Evolutionary conservation across 2,113 vertebrate species (phyloP).

Genomic region (Gopherus flavomarginatus): DNA sequence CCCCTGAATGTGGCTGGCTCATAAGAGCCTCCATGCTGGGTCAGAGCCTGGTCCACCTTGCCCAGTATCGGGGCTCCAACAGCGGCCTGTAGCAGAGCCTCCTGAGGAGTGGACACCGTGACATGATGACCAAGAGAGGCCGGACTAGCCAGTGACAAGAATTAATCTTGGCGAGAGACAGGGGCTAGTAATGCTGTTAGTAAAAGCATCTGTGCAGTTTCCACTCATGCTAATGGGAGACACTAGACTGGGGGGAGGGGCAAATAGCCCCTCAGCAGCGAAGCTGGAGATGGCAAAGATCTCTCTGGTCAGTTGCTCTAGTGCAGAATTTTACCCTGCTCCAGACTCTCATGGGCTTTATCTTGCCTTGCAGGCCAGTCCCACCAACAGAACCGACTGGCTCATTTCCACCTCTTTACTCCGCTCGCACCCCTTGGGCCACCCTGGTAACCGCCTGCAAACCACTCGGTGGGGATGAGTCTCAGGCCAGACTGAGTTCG

Average conservation of each 20-base stretch:
- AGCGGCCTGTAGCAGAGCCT: not conserved
- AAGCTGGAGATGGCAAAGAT: not conserved
- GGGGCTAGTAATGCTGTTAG: too few species aligned
- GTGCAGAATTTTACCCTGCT: not conserved
- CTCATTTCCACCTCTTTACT: not conserved
- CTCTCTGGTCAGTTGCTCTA: not conserved
- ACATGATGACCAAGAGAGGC: not conserved
- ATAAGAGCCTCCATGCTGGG: not conserved
- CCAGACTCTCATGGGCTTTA: not conserved
- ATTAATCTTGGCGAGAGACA: not conserved
- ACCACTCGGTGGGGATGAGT: not conserved
- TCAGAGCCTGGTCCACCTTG: not conserved
- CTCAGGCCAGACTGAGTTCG: not conserved
- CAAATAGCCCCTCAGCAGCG: not conserved
- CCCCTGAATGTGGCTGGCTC: not conserved
- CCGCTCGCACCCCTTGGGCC: not conserved
- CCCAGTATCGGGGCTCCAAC: not conserved
- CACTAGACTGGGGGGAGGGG: not conserved
- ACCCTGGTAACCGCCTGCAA: not conserved
- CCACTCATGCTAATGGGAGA: not conserved
- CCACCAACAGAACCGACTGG: not conserved
- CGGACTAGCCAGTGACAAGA: not conserved
- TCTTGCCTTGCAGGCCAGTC: not conserved
- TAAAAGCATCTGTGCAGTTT: not conserved
- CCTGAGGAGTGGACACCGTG: not conserved